These are phyloP conservation scores for Amphiprion percula DNA, from an alignment of 2,113 vertebrate genomes.

Conservation along the genomic window DNA sequence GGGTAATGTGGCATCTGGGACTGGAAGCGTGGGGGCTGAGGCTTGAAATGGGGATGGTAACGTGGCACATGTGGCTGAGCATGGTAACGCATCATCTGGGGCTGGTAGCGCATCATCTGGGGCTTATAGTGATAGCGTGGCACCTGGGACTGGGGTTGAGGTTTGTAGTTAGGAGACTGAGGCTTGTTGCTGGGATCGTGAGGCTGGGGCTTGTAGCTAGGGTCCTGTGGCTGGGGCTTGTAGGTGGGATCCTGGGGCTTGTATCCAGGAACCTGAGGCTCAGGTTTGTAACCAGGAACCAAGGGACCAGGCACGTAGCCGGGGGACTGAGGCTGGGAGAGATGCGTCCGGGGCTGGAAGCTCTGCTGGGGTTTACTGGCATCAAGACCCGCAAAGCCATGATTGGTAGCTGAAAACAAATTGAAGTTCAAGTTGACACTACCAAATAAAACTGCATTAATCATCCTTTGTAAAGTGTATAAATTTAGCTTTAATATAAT, in stretches of 20 bases:
- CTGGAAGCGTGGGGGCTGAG: no score
- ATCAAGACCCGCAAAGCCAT: background rate
- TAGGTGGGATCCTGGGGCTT: background rate
- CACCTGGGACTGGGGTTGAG: background rate
- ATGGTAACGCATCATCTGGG: background rate
- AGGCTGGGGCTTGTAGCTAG: background rate
- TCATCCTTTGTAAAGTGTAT: background rate
- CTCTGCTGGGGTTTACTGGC: constrained; percentile 1
- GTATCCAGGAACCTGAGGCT: background rate
- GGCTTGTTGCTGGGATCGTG: background rate
- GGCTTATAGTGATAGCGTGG: background rate
- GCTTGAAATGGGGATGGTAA: background rate
- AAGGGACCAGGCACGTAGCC: background rate
- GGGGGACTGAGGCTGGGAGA: background rate
- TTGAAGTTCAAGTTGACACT: background rate
- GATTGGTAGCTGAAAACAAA: constrained; percentile 23
- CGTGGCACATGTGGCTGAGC: background rate
- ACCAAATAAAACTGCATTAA: background rate
- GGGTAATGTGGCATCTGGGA: background rate
- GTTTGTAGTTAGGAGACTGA: background rate
- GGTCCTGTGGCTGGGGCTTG: background rate
- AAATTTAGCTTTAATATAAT: background rate
- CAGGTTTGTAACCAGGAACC: background rate
- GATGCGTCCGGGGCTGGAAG: background rate
- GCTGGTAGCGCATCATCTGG: background rate